Base-by-base conservation (phyloP, 2,888 invertebrate species). In the Trichopoda pennipes region DNA sequence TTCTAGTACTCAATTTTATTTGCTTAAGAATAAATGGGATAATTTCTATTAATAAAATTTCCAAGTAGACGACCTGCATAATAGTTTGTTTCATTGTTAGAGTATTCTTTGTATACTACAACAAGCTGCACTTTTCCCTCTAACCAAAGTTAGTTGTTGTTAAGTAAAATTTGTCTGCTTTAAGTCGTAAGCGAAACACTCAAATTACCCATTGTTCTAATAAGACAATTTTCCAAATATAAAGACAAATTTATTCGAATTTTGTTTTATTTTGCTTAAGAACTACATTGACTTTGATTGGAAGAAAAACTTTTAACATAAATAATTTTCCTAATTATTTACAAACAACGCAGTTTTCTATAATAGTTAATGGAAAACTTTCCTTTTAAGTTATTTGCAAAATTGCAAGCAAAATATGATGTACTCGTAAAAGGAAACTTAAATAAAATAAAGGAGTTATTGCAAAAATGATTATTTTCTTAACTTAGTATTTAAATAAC, bases 281-380 rank as follows among this genome's bases (percentile, higher is more conserved):
- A 21, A 38, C 19, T 72, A 49, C 19, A 51, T 21, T 51, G 51
- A 51, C 51, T 66, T 19, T 51, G 3, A 19, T 49, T 21, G n/a
- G 9, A 28, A 44, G 19, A 19, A 23, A 51, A 66, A 66, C 49
- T 35, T 60, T 23, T 49, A 0, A 38, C 23, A 60, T 38, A 70
- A 38, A 23, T n/a, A 12, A 28, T 69, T 7, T 23, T 61, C 28
- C 55, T 70, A 66, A 72, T 70, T 72, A 60, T 72, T 78, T 53
- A 72, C 64, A 32, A 64, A 58, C 58, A 78, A 58, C 64, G 19
- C 28, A n/a, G 21, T 78, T 72, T 60, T 51, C 16, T 42, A 28
- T 8, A n/a, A 28, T 28, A 58, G 72, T 58, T 72, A 78, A 78
- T 78, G 78, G 66, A 55, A 55, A 72, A 78, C 56, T 78, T 78